Evolutionary conservation across 1,140 invertebrate genomes (phyloP).

Genomic region (Battus philenor): DNA sequence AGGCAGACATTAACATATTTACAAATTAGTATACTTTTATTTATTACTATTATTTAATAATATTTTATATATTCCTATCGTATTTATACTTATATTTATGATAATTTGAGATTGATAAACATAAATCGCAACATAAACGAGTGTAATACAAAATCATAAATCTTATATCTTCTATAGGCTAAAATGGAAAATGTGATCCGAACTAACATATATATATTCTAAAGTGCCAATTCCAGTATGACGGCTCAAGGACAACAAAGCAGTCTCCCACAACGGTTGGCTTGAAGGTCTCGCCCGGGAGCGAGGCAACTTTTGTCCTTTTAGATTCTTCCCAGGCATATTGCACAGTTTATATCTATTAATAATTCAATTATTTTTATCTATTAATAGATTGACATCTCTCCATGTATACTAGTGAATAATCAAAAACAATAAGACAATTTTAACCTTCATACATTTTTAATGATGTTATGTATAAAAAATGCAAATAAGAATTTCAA

Average conservation of each 20-base stretch:
- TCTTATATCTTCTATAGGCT: too few relatives aligned
- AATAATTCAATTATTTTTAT: too few relatives aligned
- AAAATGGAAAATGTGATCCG: too few relatives aligned
- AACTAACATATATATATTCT: too few relatives aligned
- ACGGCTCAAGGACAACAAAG: slow-evolving; percentile 37
- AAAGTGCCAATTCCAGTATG: not conserved
- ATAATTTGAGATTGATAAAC: not conserved
- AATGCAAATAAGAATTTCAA: not conserved
- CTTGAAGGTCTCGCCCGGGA: slow-evolving; percentile 42
- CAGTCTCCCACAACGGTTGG: slow-evolving; percentile 37
- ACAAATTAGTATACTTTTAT: not conserved
- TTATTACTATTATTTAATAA: not conserved
- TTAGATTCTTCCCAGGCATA: too few relatives aligned
- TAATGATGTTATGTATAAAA: not conserved
- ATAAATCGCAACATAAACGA: not conserved
- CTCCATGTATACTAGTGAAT: too few relatives aligned
- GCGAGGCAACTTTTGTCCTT: slow-evolving; percentile 37
- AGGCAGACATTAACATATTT: too few relatives aligned
- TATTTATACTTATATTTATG: not conserved
- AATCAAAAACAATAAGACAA: too few relatives aligned
- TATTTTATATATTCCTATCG: not conserved
- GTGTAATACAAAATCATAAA: not conserved
- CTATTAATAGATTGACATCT: too few relatives aligned
- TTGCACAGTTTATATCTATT: not conserved
- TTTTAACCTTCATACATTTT: not conserved